Conservation (phyloP, 2,797 vertebrate species). For the Craterocephalus amniculus region DNA sequence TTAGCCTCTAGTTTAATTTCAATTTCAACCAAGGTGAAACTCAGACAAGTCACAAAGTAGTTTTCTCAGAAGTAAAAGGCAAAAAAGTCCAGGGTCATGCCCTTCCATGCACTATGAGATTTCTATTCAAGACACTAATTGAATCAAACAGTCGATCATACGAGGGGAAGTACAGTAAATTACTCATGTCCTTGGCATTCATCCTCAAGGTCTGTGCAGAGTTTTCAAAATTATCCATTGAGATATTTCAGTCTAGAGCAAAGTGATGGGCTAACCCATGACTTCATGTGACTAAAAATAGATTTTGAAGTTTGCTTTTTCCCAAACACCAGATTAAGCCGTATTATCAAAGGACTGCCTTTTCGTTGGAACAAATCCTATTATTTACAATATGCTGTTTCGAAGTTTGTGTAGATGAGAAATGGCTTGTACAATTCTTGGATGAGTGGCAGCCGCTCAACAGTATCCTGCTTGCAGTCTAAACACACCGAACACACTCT, state of each 20-base stretch:
- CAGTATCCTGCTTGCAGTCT: slow-evolving; percentile 64
- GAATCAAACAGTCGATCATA: background rate
- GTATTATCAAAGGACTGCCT: background rate
- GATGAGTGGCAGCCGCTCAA: slow-evolving; percentile 68
- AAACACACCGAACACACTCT: slow-evolving; percentile 66
- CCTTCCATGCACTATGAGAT: background rate
- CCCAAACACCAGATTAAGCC: background rate
- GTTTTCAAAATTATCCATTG: background rate
- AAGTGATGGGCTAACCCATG: background rate
- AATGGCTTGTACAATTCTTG: slow-evolving; percentile 43
- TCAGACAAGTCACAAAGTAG: background rate
- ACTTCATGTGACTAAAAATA: background rate
- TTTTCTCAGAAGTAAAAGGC: background rate
- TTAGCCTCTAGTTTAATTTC: too few relatives aligned
- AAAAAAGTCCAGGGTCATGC: background rate
- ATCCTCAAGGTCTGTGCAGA: background rate
- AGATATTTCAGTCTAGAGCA: background rate
- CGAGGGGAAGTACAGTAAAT: background rate
- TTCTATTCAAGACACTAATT: background rate
- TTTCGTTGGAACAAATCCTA: background rate
- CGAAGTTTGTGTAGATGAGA: slow-evolving; percentile 37
- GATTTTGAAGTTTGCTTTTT: background rate
- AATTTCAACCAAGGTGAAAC: background rate
- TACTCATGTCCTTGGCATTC: background rate
- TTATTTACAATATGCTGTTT: slow-evolving; percentile 19